phyloP scores from a whole-genome alignment of 53 echinoderm and acorn worm species.

The Paracentrotus lividus region DNA sequence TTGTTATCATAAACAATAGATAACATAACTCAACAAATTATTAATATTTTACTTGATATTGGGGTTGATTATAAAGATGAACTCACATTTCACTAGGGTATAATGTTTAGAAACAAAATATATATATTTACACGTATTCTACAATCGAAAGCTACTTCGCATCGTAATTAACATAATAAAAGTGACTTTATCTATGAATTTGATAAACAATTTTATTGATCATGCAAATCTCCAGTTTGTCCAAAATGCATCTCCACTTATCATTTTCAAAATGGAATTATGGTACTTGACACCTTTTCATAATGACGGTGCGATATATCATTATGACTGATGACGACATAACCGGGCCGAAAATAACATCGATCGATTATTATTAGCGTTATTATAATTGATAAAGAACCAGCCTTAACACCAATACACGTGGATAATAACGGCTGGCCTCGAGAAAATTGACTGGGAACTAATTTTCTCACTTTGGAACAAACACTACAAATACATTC shows the following conservation, averaged over 20 bases:
- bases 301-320: not conserved
- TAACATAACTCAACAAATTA: too few species aligned
- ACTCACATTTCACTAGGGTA: too few species aligned
- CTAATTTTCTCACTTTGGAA: slow-evolving; percentile 12
- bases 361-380: slow-evolving; percentile 23
- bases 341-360: not conserved
- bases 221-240: not conserved
- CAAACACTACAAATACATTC: not conserved
- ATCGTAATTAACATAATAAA: not conserved
- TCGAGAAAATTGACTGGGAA: not conserved
- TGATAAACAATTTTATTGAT: too few species aligned
- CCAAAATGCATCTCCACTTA: not conserved
- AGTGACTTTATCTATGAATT: too few species aligned
- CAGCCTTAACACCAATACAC: not conserved
- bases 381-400: slow-evolving; percentile 30
- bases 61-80: too few species aligned
- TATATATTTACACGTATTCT: too few species aligned
- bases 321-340: not conserved
- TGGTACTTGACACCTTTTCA: not conserved
- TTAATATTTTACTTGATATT: too few species aligned
- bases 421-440: not conserved
- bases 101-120: too few species aligned
- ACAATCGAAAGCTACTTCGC: too few species aligned
- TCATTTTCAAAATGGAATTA: not conserved
- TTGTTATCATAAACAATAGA: too few species aligned